phyloP scores from a whole-genome alignment of 2,888 invertebrate genomes.

The Monoplex corrugatus region DNA sequence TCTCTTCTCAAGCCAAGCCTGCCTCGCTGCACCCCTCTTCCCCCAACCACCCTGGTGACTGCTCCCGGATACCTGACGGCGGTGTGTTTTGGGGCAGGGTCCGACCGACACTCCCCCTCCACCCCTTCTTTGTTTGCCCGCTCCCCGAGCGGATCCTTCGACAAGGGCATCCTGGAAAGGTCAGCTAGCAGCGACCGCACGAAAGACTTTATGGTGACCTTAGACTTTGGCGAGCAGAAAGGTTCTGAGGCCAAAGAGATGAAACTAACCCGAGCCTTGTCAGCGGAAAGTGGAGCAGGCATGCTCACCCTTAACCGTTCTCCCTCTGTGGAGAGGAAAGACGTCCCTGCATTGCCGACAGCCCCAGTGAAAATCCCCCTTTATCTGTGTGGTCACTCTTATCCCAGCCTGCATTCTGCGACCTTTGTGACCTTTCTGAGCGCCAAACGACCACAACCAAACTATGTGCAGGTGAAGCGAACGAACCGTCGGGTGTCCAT shows the following conservation, averaged over 20 bases:
- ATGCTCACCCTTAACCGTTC: neutral
- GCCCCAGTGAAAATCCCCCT: constrained; percentile 45
- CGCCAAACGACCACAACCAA: constrained; percentile 95
- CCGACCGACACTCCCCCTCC: neutral
- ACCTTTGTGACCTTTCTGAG: constrained; percentile 90
- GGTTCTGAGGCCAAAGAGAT: neutral
- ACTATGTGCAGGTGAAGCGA: constrained; percentile 89
- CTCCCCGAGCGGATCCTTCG: constrained; percentile 23
- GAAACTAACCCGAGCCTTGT: neutral
- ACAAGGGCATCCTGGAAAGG: neutral
- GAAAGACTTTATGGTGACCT: neutral
- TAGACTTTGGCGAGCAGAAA: neutral
- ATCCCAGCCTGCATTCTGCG: constrained; percentile 70
- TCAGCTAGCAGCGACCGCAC: neutral
- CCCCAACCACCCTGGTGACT: constrained; percentile 36
- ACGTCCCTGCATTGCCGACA: constrained; percentile 36
- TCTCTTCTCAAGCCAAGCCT: constrained; percentile 40
- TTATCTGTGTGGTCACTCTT: constrained; percentile 68
- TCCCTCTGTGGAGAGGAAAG: constrained; percentile 29
- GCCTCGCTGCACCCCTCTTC: constrained; percentile 5
- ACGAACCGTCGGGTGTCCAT: constrained; percentile 91
- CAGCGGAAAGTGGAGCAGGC: neutral
- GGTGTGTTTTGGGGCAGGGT: neutral
- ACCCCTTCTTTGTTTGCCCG: neutral
- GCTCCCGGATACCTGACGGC: constrained; percentile 18